A percentile compares a stretch with the other conserved stretches of the same genome.
Evolutionary conservation across 2,113 vertebrate genomes (phyloP).

Genomic region (Corapipo altera): DNA sequence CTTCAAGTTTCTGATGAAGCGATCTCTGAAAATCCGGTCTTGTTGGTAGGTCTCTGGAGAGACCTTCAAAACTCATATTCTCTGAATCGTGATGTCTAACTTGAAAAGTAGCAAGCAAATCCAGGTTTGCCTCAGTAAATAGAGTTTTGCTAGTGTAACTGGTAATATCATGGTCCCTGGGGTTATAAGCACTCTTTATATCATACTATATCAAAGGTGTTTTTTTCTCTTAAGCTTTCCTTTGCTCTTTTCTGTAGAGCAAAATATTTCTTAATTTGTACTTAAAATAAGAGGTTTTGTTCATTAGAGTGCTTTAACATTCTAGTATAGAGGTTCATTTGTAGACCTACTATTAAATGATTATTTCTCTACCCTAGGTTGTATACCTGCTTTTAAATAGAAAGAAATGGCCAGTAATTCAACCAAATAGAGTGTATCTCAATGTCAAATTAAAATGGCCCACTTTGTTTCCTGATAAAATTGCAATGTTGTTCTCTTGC

Average conservation of each 20-base stretch:
- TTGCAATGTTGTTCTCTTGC: not conserved
- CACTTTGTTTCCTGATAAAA: conserved; percentile 14
- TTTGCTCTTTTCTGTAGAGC: not conserved
- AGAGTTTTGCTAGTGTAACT: not conserved
- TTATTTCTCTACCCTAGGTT: not conserved
- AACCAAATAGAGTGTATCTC: not conserved
- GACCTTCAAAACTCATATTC: not conserved
- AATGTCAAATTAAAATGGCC: not conserved
- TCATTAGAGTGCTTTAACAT: not conserved
- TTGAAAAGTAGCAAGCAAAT: not conserved
- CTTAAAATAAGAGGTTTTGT: not conserved
- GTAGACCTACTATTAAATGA: not conserved
- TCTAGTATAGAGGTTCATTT: not conserved
- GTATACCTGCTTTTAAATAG: not conserved
- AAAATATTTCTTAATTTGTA: not conserved
- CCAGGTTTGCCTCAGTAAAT: not conserved
- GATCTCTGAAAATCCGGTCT: not conserved
- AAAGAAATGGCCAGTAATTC: not conserved
- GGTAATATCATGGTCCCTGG: not conserved
- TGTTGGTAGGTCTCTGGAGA: not conserved
- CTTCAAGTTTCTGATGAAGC: not conserved
- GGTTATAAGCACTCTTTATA: not conserved
- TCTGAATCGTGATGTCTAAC: not conserved
- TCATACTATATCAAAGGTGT: not conserved
- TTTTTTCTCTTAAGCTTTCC: not conserved